Evolutionary conservation across 2,113 vertebrate species (phyloP).

Genomic region (Oncorhynchus nerka): DNA sequence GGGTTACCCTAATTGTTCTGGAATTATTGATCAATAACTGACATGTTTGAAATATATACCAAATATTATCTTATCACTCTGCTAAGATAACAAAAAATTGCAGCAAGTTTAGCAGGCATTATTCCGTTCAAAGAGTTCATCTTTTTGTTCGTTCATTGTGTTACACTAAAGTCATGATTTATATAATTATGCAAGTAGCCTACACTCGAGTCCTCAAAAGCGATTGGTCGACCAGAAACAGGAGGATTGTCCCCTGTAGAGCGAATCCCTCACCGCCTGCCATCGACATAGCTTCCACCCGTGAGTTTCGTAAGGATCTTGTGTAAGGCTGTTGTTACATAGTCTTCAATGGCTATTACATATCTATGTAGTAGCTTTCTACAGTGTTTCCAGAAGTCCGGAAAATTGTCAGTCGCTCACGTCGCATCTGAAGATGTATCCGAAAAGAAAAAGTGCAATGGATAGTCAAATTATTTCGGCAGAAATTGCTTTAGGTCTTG

Average conservation of each 20-base stretch:
- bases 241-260: too few relatives aligned
- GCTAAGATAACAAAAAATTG: neutral
- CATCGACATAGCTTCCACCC: neutral
- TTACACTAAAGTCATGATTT: too few relatives aligned
- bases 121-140: too few relatives aligned
- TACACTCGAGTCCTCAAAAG: too few relatives aligned
- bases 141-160: too few relatives aligned
- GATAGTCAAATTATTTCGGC: conserved; percentile 28
- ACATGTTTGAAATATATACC: neutral
- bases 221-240: too few relatives aligned
- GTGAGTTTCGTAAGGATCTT: conserved; percentile 21
- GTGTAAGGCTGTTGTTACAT: conserved; percentile 18
- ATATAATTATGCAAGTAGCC: too few relatives aligned
- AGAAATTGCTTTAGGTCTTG: conserved; percentile 20
- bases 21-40: neutral
- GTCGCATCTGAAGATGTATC: neutral
- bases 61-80: neutral
- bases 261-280: neutral
- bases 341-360: neutral
- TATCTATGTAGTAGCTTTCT: neutral
- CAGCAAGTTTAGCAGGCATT: too few relatives aligned
- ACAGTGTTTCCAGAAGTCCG: neutral
- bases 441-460: neutral
- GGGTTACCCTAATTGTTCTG: neutral
- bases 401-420: neutral